Evolutionary conservation across 2,888 invertebrate genomes (phyloP).

Genomic region (Callimorpha dominula): DNA sequence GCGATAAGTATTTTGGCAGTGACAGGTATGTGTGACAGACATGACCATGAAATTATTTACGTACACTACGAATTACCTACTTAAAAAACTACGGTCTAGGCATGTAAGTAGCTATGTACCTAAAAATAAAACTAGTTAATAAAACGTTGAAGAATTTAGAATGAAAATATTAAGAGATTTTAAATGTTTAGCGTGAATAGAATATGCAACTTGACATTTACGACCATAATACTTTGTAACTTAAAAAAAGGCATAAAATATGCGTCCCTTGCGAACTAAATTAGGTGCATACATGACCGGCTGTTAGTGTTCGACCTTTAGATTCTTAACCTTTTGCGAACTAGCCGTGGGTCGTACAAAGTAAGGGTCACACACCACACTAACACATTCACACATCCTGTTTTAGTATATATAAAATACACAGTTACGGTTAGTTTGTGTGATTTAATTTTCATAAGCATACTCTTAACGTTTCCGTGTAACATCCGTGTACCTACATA

Average conservation of each 20-base stretch:
- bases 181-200: background rate
- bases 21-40: conserved; percentile 2
- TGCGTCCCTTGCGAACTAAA: conserved; percentile 50
- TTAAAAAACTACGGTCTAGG: background rate
- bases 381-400: conserved; percentile 46
- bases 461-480: conserved; percentile 24
- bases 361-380: conserved; percentile 44
- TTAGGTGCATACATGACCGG: conserved; percentile 59
- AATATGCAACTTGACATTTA: conserved; percentile 2
- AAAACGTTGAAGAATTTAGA: background rate
- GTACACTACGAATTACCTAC: background rate
- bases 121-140: conserved; percentile 5
- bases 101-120: too few relatives aligned
- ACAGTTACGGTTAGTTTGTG: conserved; percentile 45
- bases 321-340: conserved; percentile 66
- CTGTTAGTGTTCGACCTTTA: conserved; percentile 68
- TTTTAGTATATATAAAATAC: conserved; percentile 50
- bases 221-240: conserved; percentile 14
- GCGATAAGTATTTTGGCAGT: conserved; percentile 9
- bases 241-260: conserved; percentile 32
- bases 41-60: background rate
- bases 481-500: background rate
- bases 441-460: conserved; percentile 53
- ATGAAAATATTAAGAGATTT: background rate
- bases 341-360: conserved; percentile 54